Evolutionary conservation across 2,113 vertebrate genomes (phyloP).

Genomic region (Tychaedon coryphoeus): DNA sequence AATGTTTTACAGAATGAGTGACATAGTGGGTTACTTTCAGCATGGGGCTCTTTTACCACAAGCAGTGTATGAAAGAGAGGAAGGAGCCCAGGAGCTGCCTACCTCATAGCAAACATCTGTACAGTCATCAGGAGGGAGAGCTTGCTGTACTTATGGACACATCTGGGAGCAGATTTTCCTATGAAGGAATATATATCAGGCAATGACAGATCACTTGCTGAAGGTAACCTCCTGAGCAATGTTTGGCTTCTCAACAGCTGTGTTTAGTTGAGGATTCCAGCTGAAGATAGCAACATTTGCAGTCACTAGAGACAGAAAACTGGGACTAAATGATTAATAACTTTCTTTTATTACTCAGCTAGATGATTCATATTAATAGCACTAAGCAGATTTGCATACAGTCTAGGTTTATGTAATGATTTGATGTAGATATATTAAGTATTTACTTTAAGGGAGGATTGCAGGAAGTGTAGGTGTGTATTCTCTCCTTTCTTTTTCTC

Average conservation of each 20-base stretch:
- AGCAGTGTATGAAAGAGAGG: background rate
- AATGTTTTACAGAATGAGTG: background rate
- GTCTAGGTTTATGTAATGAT: background rate
- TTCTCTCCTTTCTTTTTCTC: background rate
- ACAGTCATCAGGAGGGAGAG: background rate
- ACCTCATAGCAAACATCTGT: background rate
- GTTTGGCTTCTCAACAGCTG: conserved; percentile 11
- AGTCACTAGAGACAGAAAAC: background rate
- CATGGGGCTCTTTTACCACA: background rate
- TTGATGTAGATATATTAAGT: background rate
- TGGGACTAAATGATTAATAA: background rate
- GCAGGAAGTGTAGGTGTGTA: background rate
- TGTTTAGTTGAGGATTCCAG: conserved; percentile 29
- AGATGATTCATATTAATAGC: background rate
- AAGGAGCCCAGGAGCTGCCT: background rate
- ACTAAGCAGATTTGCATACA: background rate
- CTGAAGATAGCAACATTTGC: conserved; percentile 22
- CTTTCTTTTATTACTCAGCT: background rate
- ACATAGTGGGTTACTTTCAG: background rate
- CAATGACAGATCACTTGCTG: conserved; percentile 12
- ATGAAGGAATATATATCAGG: background rate
- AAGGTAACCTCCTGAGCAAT: conserved; percentile 16
- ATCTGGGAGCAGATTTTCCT: conserved; percentile 1
- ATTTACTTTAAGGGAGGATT: conserved; percentile 32
- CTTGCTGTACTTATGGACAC: background rate